Conservation (phyloP, 2,888 invertebrate species). For the Philereme transversata region DNA sequence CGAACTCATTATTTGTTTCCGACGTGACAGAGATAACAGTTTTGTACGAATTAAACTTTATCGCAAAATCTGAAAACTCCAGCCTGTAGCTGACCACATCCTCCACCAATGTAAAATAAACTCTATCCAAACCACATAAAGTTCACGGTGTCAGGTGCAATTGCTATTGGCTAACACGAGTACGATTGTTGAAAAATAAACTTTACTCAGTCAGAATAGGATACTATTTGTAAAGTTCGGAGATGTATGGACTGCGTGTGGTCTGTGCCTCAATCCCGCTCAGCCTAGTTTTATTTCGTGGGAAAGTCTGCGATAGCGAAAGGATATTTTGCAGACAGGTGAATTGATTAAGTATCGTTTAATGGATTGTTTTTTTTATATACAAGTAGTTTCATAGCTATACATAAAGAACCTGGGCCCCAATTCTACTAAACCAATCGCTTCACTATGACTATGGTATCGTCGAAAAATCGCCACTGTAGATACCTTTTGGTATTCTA, state of each 20-base stretch:
- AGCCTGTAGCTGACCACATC: constrained; percentile 24
- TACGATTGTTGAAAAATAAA: constrained; percentile 20
- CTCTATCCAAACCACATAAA: constrained; percentile 16
- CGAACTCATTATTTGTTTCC: constrained; percentile 28
- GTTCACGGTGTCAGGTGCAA: constrained; percentile 8
- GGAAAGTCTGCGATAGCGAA: constrained; percentile 32
- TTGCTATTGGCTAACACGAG: constrained; percentile 2
- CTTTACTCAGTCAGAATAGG: constrained; percentile 22
- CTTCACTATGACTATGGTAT: too few relatives aligned
- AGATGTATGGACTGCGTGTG: constrained; percentile 27
- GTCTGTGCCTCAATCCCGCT: constrained; percentile 29
- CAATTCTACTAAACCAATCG: too few relatives aligned
- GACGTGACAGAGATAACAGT: constrained; percentile 33
- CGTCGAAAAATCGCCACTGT: too few relatives aligned
- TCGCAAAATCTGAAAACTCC: constrained; percentile 33
- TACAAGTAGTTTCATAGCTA: constrained; percentile 4
- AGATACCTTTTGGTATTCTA: too few relatives aligned
- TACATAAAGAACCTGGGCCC: background rate
- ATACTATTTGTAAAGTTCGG: constrained; percentile 9
- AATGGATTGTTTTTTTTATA: constrained; percentile 23
- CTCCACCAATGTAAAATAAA: constrained; percentile 14
- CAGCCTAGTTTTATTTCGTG: constrained; percentile 45
- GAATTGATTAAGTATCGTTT: constrained; percentile 34
- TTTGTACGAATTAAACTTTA: constrained; percentile 35
- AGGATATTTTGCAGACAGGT: constrained; percentile 43